phyloP scores from a whole-genome alignment of 1,140 invertebrate genomes.

The Drosophila bocki region DNA sequence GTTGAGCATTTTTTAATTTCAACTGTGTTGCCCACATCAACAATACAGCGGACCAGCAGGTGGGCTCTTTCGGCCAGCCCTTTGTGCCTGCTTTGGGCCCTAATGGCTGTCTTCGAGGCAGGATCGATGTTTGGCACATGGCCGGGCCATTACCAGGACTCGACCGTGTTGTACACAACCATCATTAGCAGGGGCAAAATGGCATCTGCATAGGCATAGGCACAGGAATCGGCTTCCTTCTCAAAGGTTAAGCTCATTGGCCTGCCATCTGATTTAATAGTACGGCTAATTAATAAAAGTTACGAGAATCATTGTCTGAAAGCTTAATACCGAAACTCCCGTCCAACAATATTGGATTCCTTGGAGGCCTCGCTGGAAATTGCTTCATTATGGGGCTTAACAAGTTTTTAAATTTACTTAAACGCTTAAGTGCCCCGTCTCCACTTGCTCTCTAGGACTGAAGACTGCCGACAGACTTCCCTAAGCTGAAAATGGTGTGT shows the following conservation, averaged over 20 bases:
- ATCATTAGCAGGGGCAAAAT: conserved; percentile 36
- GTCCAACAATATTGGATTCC: conserved; percentile 11
- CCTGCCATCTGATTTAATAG: conserved; percentile 52
- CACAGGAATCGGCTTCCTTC: conserved; percentile 2
- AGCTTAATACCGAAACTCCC: conserved; percentile 25
- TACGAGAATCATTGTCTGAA: conserved; percentile 39
- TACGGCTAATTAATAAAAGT: conserved; percentile 72
- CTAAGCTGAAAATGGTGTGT: conserved; percentile 47
- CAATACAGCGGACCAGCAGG: conserved; percentile 38
- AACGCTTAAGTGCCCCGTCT: conserved; percentile 61
- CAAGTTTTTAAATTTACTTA: conserved; percentile 81
- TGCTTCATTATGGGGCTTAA: conserved; percentile 75
- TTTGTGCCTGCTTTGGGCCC: conserved; percentile 42
- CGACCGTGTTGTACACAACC: conserved; percentile 25
- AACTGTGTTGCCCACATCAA: conserved; percentile 27
- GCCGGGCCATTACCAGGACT: conserved; percentile 56
- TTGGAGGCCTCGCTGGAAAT: conserved; percentile 47
- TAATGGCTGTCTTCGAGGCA: conserved; percentile 55
- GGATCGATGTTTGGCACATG: conserved; percentile 54
- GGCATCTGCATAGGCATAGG: not conserved
- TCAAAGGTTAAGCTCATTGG: conserved; percentile 44
- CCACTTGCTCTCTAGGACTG: conserved; percentile 27
- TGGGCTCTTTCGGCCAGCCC: conserved; percentile 18
- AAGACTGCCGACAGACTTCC: conserved; percentile 21
- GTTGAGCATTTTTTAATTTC: conserved; percentile 69